Evolutionary conservation across 2,888 invertebrate species (phyloP), one percentile per base, ranked within the genome.

Genomic region (Chymomyza fuscimana): DNA sequence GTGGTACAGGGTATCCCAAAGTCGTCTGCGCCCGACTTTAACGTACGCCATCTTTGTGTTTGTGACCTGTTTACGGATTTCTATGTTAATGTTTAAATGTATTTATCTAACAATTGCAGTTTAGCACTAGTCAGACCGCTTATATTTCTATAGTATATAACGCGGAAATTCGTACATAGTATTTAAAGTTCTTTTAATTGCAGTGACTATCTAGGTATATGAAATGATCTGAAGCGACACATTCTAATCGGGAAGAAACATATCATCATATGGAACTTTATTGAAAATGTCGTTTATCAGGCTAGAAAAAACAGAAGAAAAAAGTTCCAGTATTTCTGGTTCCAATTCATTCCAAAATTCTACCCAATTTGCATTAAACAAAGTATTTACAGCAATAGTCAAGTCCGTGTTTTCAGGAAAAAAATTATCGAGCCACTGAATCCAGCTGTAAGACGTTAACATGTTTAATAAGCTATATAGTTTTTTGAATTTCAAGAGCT

Each of bases 401-500:
- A 61, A 22, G 40, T 61, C 61, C 22, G 40, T 12, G 40, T 61
- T 61, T 29, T 46, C 61, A n/a, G 36, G 16, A 9, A 29, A 40
- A 5, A 61, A 46, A 40, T 61, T 40, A 61, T 61, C 61, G 29
- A 61, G 40, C 12, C n/a, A 40, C 7, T 40, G 29, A 12, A n/a
- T 61, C 46, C n/a, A 61, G 9, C 40, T 40, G 19, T 40, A 25
- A 12, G 22, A 19, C 46, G 40, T 46, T 46, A 12, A 12, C 3
- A 12, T 12, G 12, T 46, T 46, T 6, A 12, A 46, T 46, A 12
- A 25, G 4, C 2, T 46, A 46, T 25, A 25, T 25, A 25, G 25
- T 25, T 25, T 25, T 25, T 25, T 5, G 3, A 12, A 12, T 46
- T 12, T 46, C 12, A 12, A 12, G 4, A 16, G 67, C 78, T 83